Evolutionary conservation across 2,888 invertebrate genomes (phyloP).

Genomic region (Piscicola geometra): DNA sequence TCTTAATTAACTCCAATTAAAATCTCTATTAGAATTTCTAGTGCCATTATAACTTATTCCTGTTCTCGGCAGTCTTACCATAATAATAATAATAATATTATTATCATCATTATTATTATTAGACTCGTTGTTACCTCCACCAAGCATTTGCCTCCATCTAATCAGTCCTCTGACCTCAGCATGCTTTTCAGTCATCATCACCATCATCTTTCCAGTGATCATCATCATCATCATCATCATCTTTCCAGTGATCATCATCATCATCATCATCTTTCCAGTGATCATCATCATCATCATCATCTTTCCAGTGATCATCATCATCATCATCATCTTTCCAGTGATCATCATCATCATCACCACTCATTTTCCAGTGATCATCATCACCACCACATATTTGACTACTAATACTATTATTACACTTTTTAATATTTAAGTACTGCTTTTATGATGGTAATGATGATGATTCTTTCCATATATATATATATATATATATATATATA

Average conservation of each 20-base stretch:
- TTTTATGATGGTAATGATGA: too few relatives aligned
- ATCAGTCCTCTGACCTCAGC: not conserved
- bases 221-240: not conserved
- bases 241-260: not conserved
- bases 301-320: constrained; percentile 15
- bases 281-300: constrained; percentile 18
- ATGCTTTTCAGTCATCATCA: not conserved
- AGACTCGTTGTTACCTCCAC: not conserved
- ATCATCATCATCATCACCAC: constrained; percentile 1
- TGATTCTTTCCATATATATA: too few relatives aligned
- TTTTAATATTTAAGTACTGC: too few relatives aligned
- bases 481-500: too few relatives aligned
- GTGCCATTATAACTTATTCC: too few relatives aligned
- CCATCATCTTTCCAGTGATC: not conserved
- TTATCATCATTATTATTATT: too few relatives aligned
- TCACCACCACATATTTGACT: not conserved
- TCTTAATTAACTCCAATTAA: too few relatives aligned
- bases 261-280: not conserved
- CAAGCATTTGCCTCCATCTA: not conserved
- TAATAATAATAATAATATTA: not conserved
- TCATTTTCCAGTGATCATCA: too few relatives aligned
- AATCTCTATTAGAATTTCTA: too few relatives aligned
- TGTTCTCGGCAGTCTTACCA: not conserved
- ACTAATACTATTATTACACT: too few relatives aligned
- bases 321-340: constrained; percentile 7